Base-by-base conservation (phyloP, 2,797 vertebrate genomes). In the Falco cherrug region DNA sequence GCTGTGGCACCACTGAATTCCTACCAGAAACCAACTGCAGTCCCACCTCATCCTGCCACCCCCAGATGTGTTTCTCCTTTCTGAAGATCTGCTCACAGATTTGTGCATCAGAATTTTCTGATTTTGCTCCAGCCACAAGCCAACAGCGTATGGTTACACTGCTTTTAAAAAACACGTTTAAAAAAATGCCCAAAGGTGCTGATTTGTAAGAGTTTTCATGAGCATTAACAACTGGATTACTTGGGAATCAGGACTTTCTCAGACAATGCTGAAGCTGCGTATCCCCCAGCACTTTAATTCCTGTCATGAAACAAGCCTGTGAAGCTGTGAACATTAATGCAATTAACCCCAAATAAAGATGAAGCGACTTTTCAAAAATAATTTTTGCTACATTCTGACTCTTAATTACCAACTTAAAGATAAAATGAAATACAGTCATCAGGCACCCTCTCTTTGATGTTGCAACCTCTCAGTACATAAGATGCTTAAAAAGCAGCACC, bases 311-410 rank as follows among this genome's bases (percentile, higher is more conserved):
- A 64, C 67, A 68, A 88, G 41, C 70, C 71, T 65, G 53, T 75
- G 60, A 92, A 53, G 41, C 86, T 68, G 24, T 18, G 17, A 92
- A 45, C 37, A 37, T 84, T 92, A 95, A 93, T 78, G 35, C 75
- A 87, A 91, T 95, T 96, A 95, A 95, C 89, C 87, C 75, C 64
- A 81, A 89, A 89, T 85, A 95, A 75, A 95, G 84, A 89, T 28
- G 35, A 89, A 95, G 61, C 35, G 80, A 95, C 95, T 96, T 77
- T 85, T 95, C 93, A 94, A 92, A 95, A 96, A 97, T 90, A 3
- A 1, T 85, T 92, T 97, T 87, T 56, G 57, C 89, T 75, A 84
- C 83, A 90, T 61, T 81, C 89, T 63, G 60, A 68, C 83, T 94
- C 92, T 95, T 88, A 92, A 96, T 96, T 95, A 95, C 79, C 71